A percentile compares a stretch with the other conserved stretches of the same genome.
Evolutionary conservation across 2,797 vertebrate species (phyloP).

Genomic region (Morelia viridis): DNA sequence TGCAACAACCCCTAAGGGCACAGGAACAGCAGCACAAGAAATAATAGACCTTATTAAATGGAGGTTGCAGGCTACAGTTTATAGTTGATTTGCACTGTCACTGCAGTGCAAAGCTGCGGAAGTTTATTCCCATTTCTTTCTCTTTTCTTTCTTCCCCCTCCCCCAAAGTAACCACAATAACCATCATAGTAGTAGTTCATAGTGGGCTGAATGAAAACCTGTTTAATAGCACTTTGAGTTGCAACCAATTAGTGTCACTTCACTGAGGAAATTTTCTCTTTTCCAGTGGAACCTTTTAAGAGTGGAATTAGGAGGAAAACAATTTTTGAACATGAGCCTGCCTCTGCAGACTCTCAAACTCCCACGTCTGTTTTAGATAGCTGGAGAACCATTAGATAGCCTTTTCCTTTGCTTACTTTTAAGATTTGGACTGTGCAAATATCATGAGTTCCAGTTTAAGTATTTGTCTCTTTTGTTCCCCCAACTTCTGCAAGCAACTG

Average conservation of each 20-base stretch:
- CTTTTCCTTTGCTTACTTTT: background rate
- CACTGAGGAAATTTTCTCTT: background rate
- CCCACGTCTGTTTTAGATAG: background rate
- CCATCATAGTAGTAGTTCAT: background rate
- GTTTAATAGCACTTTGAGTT: slow-evolving; percentile 4
- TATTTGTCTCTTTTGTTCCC: background rate
- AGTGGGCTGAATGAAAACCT: slow-evolving; percentile 7
- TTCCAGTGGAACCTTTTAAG: background rate
- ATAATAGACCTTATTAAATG: slow-evolving; percentile 19
- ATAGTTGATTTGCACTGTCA: slow-evolving; percentile 20
- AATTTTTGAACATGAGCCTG: background rate
- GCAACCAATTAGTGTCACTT: background rate
- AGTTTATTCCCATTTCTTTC: background rate
- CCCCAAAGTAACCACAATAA: slow-evolving; percentile 13
- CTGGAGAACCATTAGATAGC: too few relatives aligned
- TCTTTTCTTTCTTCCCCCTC: background rate
- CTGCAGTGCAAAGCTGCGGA: background rate
- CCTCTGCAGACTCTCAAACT: too few relatives aligned
- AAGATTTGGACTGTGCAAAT: background rate
- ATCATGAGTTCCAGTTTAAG: background rate
- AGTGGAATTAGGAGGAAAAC: background rate
- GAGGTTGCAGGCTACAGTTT: slow-evolving; percentile 24
- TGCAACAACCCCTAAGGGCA: slow-evolving; percentile 16
- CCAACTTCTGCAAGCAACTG: background rate
- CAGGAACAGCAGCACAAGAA: background rate